These are phyloP conservation scores for Odontamblyopus rebecca DNA, from an alignment of 2,797 vertebrate species.

Conservation along the genomic window DNA sequence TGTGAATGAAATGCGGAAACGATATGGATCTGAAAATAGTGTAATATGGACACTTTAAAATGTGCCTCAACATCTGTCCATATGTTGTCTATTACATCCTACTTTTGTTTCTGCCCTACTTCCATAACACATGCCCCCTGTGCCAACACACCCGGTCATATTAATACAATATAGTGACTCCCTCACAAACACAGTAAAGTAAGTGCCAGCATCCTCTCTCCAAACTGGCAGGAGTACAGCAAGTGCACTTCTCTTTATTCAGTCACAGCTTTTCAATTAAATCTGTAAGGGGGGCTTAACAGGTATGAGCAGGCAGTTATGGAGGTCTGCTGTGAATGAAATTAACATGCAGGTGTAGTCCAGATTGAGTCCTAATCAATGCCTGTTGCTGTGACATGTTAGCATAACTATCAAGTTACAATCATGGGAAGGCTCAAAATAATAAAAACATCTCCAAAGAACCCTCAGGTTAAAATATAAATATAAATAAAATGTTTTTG, in stretches of 20 bases:
- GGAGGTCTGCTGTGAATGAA: slow-evolving; percentile 19
- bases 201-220: slow-evolving; percentile 60
- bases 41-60: neutral
- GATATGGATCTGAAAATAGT: too few species aligned
- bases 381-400: slow-evolving; percentile 69
- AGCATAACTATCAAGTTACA: slow-evolving; percentile 72
- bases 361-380: slow-evolving; percentile 67
- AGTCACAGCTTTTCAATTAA: slow-evolving; percentile 63
- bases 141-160: slow-evolving; percentile 70
- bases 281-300: slow-evolving; percentile 61
- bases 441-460: slow-evolving; percentile 77
- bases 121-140: slow-evolving; percentile 60
- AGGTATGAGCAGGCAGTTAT: slow-evolving; percentile 63
- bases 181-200: slow-evolving; percentile 40
- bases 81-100: slow-evolving; percentile 72
- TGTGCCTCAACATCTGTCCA: slow-evolving; percentile 52
- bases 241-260: slow-evolving; percentile 55
- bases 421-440: slow-evolving; percentile 77
- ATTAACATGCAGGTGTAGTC: slow-evolving; percentile 47
- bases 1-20: too few species aligned
- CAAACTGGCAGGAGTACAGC: slow-evolving; percentile 60
- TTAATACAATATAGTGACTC: slow-evolving; percentile 64
- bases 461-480: slow-evolving; percentile 64
- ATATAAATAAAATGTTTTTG: slow-evolving; percentile 67
- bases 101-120: slow-evolving; percentile 74